Conservation (phyloP, 2,888 invertebrate genomes). For the Lumbricus terrestris region DNA sequence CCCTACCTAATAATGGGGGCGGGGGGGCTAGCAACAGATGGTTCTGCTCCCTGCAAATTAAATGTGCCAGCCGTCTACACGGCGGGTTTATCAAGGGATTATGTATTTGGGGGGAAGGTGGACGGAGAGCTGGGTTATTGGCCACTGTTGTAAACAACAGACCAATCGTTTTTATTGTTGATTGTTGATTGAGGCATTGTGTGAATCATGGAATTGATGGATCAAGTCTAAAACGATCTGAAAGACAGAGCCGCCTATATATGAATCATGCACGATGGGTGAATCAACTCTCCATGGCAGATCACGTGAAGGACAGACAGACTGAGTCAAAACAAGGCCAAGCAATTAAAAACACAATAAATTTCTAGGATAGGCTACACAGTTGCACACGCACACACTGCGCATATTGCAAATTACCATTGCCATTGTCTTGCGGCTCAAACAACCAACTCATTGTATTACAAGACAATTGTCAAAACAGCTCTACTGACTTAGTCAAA, state of each 20-base stretch:
- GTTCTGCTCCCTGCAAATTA: not conserved
- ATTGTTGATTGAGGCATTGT: no score
- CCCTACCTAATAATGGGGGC: constrained; percentile 3
- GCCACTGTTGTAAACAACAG: not conserved
- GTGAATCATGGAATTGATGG: not conserved
- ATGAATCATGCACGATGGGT: not conserved
- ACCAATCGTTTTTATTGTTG: not conserved
- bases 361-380: not conserved
- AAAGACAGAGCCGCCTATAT: not conserved
- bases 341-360: not conserved
- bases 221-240: not conserved
- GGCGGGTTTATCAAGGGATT: not conserved
- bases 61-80: not conserved
- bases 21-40: not conserved
- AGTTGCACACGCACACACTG: no score
- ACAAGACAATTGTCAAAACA: not conserved
- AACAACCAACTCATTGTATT: not conserved
- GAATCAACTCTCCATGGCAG: not conserved
- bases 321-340: not conserved
- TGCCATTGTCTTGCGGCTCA: not conserved
- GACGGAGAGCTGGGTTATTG: constrained; percentile 3
- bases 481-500: not conserved
- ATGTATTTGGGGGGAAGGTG: not conserved
- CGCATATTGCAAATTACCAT: not conserved
- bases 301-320: not conserved